Conservation (phyloP, 1,140 invertebrate genomes). For the Hirudo medicinalis region DNA sequence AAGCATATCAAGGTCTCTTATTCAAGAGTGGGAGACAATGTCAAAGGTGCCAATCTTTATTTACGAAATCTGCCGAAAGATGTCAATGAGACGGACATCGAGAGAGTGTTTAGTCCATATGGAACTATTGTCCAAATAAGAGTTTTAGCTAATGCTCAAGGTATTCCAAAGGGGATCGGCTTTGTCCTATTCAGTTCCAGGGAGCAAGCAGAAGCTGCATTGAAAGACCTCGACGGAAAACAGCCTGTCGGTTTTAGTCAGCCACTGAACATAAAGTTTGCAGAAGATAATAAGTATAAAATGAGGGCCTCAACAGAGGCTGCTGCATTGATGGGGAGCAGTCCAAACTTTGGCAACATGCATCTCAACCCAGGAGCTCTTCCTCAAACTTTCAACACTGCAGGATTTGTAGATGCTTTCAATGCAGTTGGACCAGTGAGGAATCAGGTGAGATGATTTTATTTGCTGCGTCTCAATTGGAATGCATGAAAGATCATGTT, state of each 20-base stretch:
- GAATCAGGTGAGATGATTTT: slow-evolving; percentile 23
- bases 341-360: not conserved
- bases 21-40: slow-evolving; percentile 75
- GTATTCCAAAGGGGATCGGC: slow-evolving; percentile 69
- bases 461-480: slow-evolving; percentile 26
- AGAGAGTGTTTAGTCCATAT: slow-evolving; percentile 69
- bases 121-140: slow-evolving; percentile 79
- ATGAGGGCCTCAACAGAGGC: slow-evolving; percentile 28
- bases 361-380: slow-evolving; percentile 4
- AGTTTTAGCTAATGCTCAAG: slow-evolving; percentile 67
- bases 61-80: slow-evolving; percentile 72
- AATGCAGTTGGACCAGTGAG: slow-evolving; percentile 27
- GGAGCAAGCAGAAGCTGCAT: slow-evolving; percentile 70
- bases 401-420: not conserved
- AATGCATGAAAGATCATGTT: not conserved
- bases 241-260: slow-evolving; percentile 67
- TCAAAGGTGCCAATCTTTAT: slow-evolving; percentile 88
- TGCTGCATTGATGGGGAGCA: slow-evolving; percentile 19
- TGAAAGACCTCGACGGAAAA: slow-evolving; percentile 66
- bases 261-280: slow-evolving; percentile 70
- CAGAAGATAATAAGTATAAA: slow-evolving; percentile 77
- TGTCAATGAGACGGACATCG: slow-evolving; percentile 54
- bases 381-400: not conserved
- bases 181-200: slow-evolving; percentile 57
- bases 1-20: slow-evolving; percentile 79